phyloP scores from a whole-genome alignment of 2,797 vertebrate species.

The Numenius phaeopus region DNA sequence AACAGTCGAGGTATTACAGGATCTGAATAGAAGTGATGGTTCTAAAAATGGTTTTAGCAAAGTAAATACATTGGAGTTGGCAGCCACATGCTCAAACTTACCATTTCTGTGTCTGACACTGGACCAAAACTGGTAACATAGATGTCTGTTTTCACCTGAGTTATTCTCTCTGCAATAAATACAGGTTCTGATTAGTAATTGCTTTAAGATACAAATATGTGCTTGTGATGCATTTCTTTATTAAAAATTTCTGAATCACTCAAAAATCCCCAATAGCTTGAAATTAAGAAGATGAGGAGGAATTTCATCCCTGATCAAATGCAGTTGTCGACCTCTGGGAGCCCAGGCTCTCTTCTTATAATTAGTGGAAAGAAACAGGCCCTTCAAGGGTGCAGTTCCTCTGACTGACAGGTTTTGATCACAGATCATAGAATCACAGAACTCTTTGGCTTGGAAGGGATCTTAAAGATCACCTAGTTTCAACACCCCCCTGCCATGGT shows the following conservation, averaged over 20 bases:
- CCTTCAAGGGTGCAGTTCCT: neutral
- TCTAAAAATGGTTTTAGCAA: neutral
- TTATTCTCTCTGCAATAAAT: slow-evolving; percentile 91
- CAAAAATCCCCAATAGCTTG: neutral
- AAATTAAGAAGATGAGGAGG: neutral
- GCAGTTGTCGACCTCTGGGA: neutral
- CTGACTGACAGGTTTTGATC: neutral
- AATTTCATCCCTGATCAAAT: neutral
- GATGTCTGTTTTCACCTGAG: slow-evolving; percentile 97
- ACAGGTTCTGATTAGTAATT: neutral
- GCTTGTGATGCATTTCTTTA: neutral
- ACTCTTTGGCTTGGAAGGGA: neutral
- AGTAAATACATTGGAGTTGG: neutral
- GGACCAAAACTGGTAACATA: slow-evolving; percentile 98
- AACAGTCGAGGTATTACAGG: neutral
- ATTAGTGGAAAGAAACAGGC: neutral
- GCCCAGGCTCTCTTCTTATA: neutral
- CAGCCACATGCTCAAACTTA: slow-evolving; percentile 70
- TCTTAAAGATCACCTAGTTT: neutral
- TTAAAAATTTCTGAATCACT: neutral
- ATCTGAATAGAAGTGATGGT: neutral
- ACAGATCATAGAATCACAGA: neutral
- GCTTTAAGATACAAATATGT: neutral
- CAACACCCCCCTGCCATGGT: rapidly evolving
- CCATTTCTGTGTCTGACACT: slow-evolving; percentile 98